Evolutionary conservation across 1,140 invertebrate genomes (phyloP).

Genomic region (Trichonephila clavata): DNA sequence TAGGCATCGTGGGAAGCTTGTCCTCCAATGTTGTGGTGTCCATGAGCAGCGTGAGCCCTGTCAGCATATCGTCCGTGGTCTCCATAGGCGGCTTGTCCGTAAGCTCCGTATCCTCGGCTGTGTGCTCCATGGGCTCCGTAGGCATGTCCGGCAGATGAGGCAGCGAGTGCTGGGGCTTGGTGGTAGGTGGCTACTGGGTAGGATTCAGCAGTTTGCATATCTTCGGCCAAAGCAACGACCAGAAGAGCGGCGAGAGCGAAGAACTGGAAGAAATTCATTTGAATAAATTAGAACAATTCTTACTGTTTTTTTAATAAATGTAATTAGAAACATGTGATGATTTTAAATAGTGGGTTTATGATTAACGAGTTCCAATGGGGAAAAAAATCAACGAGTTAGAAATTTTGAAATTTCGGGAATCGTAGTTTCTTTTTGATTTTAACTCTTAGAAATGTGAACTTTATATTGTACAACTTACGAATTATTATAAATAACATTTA

Average conservation of each 20-base stretch:
- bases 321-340: too few relatives aligned
- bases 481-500: too few relatives aligned
- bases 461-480: too few relatives aligned
- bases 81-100: conserved; percentile 56
- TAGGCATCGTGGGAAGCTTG: conserved; percentile 55
- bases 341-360: too few relatives aligned
- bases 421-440: too few relatives aligned
- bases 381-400: too few relatives aligned
- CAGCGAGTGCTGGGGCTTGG: conserved; percentile 39
- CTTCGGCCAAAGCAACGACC: conserved; percentile 56
- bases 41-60: conserved; percentile 53
- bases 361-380: too few relatives aligned
- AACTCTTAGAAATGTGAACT: too few relatives aligned
- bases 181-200: conserved; percentile 72
- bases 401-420: too few relatives aligned
- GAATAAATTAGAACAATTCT: too few relatives aligned
- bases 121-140: conserved; percentile 69
- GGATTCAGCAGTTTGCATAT: conserved; percentile 58
- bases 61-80: conserved; percentile 70
- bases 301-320: too few relatives aligned
- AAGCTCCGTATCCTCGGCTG: conserved; percentile 54
- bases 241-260: background rate
- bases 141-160: conserved; percentile 64
- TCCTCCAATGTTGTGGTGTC: conserved; percentile 68
- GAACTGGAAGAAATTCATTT: background rate